A percentile compares a stretch with the other conserved stretches of the same genome.
These are phyloP conservation scores for Manis crassicaudata DNA, from an alignment of 2,797 vertebrate species.

Conservation along the genomic window DNA sequence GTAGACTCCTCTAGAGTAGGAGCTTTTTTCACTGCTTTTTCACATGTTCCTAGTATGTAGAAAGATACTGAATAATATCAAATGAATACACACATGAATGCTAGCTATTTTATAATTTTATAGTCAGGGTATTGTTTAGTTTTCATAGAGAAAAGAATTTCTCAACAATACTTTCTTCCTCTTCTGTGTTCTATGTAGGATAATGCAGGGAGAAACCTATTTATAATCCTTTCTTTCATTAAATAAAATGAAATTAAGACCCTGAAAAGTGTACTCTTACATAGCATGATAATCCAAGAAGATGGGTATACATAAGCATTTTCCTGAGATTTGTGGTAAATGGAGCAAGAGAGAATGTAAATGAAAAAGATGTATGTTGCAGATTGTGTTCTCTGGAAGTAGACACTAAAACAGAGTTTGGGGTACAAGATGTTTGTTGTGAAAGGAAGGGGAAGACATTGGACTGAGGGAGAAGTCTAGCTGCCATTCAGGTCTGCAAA, in stretches of 20 bases:
- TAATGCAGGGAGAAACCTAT: neutral
- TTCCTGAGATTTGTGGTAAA: conserved; percentile 27
- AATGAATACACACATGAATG: neutral
- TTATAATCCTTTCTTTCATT: conserved; percentile 17
- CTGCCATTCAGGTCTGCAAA: neutral
- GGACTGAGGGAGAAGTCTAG: neutral
- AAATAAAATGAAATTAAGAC: conserved; percentile 15
- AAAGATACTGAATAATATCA: conserved; percentile 4
- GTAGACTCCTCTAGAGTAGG: neutral
- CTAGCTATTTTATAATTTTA: conserved; percentile 15
- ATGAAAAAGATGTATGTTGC: neutral
- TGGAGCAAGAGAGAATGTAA: conserved; percentile 29
- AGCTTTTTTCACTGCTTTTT: conserved; percentile 22
- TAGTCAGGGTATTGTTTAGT: conserved; percentile 29
- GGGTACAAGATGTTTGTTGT: neutral
- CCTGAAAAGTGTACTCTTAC: neutral
- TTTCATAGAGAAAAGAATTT: conserved; percentile 48
- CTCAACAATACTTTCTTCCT: neutral
- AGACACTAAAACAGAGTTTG: neutral
- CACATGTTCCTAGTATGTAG: neutral
- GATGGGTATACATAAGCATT: neutral
- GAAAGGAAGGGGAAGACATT: neutral
- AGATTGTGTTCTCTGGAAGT: neutral
- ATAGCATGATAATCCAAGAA: conserved; percentile 4
- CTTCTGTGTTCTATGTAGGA: neutral